Percentiles rank a stretch among this genome's conserved stretches.
Conservation (phyloP, 1,140 invertebrate genomes). For the Papilio polyxenes region DNA sequence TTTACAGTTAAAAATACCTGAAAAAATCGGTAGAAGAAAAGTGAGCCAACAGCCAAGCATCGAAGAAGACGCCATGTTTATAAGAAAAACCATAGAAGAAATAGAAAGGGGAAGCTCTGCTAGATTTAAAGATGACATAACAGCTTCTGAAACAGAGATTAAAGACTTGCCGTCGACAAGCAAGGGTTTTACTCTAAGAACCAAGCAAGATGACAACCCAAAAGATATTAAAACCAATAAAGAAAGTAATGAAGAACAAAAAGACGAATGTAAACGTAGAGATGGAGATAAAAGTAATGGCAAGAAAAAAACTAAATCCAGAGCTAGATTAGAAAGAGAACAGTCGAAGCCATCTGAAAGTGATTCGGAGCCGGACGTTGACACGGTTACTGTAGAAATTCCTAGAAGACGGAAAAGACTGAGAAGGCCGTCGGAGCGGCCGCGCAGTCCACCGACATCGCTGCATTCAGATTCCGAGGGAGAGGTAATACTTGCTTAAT, state of each 20-base stretch:
- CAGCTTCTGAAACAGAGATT: constrained; percentile 44
- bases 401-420: constrained; percentile 75
- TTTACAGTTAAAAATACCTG: constrained; percentile 55
- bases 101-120: constrained; percentile 71
- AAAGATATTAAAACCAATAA: constrained; percentile 57
- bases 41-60: constrained; percentile 66
- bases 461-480: constrained; percentile 73
- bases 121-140: constrained; percentile 56
- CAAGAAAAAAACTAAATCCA: constrained; percentile 72
- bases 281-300: constrained; percentile 65
- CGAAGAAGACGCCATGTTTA: constrained; percentile 75
- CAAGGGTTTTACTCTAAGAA: constrained; percentile 52
- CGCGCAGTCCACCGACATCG: constrained; percentile 69
- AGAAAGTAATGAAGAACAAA: constrained; percentile 63
- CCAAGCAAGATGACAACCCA: constrained; percentile 52
- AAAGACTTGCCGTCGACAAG: constrained; percentile 56
- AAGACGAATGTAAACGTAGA: constrained; percentile 68
- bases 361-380: constrained; percentile 75
- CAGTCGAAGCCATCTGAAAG: constrained; percentile 79
- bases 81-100: constrained; percentile 75
- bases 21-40: constrained; percentile 59
- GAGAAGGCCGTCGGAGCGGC: constrained; percentile 71
- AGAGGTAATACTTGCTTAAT: constrained; percentile 55
- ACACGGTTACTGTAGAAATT: constrained; percentile 79
- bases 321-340: constrained; percentile 77